phyloP scores from a whole-genome alignment of 2,113 vertebrate genomes.

The Tor tambroides region DNA sequence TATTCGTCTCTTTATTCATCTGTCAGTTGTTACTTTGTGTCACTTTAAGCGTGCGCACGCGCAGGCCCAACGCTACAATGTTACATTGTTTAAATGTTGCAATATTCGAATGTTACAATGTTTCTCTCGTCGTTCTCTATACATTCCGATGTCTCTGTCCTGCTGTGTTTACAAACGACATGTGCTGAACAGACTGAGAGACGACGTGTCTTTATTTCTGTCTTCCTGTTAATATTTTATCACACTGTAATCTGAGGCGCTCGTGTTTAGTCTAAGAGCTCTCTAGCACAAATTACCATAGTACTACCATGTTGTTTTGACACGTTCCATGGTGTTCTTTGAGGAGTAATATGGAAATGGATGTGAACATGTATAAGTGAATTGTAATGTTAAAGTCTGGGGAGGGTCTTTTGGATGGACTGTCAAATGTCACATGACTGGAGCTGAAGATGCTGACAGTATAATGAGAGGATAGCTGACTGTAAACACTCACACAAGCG shows the following conservation, averaged over 20 bases:
- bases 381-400: too few relatives aligned
- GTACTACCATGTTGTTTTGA: too few relatives aligned
- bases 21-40: neutral
- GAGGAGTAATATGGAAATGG: too few relatives aligned
- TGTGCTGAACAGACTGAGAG: neutral
- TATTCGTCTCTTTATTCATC: neutral
- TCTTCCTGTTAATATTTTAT: neutral
- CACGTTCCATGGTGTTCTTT: too few relatives aligned
- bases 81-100: neutral
- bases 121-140: neutral
- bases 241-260: neutral
- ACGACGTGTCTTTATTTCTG: neutral
- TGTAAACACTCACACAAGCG: neutral
- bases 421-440: neutral
- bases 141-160: neutral
- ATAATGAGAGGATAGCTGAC: neutral
- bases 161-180: conserved; percentile 15
- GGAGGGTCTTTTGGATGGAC: neutral
- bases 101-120: neutral
- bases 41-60: conserved; percentile 17
- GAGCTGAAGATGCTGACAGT: neutral
- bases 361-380: too few relatives aligned
- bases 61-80: neutral
- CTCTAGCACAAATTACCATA: too few relatives aligned
- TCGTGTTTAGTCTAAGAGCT: neutral